Evolutionary conservation across 2,797 vertebrate genomes (phyloP), one percentile per base, ranked within the genome.

Genomic region (Eulemur rubriventer): DNA sequence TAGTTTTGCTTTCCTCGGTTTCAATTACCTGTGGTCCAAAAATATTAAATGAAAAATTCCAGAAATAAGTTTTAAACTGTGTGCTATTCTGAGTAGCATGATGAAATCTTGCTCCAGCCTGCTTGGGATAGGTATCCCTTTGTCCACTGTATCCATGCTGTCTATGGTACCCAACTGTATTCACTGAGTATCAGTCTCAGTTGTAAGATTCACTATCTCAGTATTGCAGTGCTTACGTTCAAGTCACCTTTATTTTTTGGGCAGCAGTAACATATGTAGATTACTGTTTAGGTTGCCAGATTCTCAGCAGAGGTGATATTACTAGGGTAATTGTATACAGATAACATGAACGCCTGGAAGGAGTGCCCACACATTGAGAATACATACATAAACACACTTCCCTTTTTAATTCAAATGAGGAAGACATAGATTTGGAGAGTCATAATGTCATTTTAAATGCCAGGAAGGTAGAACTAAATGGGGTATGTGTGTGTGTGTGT

Each of bases 361-460:
- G 43, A 86, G 30, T 57, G 46, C 28, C 52, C n/a, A 20, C 55
- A 41, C 13, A 28, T 41, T 61, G 38, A 72, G 7, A 35, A 80
- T 30, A 76, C 0, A 63, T 1, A 52, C 14, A 41, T 10, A 70
- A 35, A 43, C 38, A 43, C 48, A 33, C 48, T 89, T 48, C 17
- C 22, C 30, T 57, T 92, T 92, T 91, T 72, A 79, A n/a, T 91
- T 95, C 63, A 90, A 87, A 75, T 55, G 35, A 79, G 43, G 35
- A 75, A 91, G 57, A 70, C 50, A 79, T 6, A 63, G 16, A 30
- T 75, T 86, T 76, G 43, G 59, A 95, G 63, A 91, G 46, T 13
- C 20, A 57, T 72, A 72, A 20, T 95, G 92, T 43, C 52, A 70
- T 81, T 95, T 87, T 87, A n/a, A 26, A 73, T 79, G 76, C 30